Percentiles rank a stretch among this genome's conserved stretches.
phyloP scores from a whole-genome alignment of 1,140 invertebrate genomes.

The Drosophila repletoides region DNA sequence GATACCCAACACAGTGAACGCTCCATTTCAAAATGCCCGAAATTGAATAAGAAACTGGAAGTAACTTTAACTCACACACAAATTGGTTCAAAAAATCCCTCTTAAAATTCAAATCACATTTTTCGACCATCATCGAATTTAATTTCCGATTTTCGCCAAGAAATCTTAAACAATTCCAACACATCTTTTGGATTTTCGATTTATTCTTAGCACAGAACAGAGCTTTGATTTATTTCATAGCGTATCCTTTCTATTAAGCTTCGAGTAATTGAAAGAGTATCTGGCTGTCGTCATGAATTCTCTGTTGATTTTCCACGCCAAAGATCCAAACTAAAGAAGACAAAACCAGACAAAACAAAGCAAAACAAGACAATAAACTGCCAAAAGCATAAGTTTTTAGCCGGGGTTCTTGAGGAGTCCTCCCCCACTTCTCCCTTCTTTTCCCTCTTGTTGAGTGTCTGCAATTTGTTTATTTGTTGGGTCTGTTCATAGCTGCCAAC shows the following conservation, averaged over 20 bases:
- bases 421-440: neutral
- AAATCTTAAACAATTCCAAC: no score
- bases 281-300: neutral
- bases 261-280: neutral
- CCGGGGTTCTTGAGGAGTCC: constrained; percentile 1
- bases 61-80: no score
- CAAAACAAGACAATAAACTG: constrained; percentile 73
- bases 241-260: no score
- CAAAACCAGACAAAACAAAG: constrained; percentile 40
- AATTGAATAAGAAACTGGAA: no score
- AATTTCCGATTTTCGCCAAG: no score
- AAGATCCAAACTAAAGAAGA: constrained; percentile 7
- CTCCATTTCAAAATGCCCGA: neutral
- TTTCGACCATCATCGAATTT: no score
- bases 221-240: no score
- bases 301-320: neutral
- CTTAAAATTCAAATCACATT: no score
- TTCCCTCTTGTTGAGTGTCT: constrained; percentile 2
- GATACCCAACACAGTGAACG: neutral
- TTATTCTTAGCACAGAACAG: no score
- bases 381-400: constrained; percentile 65
- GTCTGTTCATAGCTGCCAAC: neutral
- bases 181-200: no score
- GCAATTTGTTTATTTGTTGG: constrained; percentile 32
- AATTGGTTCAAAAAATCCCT: no score